These are phyloP conservation scores for Rhyacichthys aspro DNA, from an alignment of 2,797 vertebrate species.

Conservation along the genomic window DNA sequence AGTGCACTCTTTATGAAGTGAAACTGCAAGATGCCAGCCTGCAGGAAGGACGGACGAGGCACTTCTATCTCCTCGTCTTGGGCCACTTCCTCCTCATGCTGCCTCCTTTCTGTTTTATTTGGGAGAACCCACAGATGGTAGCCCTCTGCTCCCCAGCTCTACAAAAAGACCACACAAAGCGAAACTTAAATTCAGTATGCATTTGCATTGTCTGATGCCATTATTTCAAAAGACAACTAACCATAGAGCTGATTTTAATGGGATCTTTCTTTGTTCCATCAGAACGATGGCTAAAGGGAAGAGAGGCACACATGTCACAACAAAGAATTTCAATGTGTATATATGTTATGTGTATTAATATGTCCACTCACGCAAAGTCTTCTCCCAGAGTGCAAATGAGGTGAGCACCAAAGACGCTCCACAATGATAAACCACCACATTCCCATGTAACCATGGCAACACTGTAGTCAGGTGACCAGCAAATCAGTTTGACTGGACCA, in stretches of 20 bases:
- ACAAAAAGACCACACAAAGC: slow-evolving; percentile 11
- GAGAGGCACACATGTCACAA: not conserved
- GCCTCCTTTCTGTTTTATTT: slow-evolving; percentile 72
- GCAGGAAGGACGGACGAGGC: slow-evolving; percentile 64
- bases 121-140: slow-evolving; percentile 95
- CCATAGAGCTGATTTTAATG: slow-evolving; percentile 97
- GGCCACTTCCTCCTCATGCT: slow-evolving; percentile 55
- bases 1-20: slow-evolving; percentile 99
- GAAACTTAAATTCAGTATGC: not conserved
- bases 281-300: slow-evolving; percentile 86
- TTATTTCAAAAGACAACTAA: slow-evolving; percentile 56
- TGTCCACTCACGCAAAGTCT: slow-evolving; percentile 91
- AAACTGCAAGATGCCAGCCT: slow-evolving; percentile 92
- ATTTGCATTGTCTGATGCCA: no score
- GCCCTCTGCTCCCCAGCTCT: slow-evolving; percentile 96
- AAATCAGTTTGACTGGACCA: slow-evolving; percentile 91
- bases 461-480: slow-evolving; percentile 97
- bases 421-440: slow-evolving; percentile 92
- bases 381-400: slow-evolving; percentile 98
- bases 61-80: slow-evolving; percentile 59
- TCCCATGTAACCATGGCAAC: slow-evolving; percentile 97
- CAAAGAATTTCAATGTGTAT: not conserved
- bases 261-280: slow-evolving; percentile 98
- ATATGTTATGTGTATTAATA: slow-evolving; percentile 9
- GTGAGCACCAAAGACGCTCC: slow-evolving; percentile 98